A percentile compares a stretch with the other conserved stretches of the same genome.
Evolutionary conservation across 2,888 invertebrate species (phyloP).

Genomic region (Stenoptilia bipunctidactyla): DNA sequence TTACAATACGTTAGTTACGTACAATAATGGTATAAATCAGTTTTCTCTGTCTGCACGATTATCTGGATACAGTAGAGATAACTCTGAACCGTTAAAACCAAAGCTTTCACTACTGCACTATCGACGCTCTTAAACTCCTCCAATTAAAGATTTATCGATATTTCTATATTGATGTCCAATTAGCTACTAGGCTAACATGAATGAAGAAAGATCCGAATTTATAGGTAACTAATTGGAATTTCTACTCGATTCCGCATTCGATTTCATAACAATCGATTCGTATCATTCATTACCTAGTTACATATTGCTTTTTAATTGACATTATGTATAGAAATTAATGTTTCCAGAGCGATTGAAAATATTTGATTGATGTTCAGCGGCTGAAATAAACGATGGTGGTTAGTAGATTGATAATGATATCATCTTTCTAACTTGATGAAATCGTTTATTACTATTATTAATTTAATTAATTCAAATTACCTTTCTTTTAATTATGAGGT

Average conservation of each 20-base stretch:
- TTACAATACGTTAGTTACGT: too few species aligned
- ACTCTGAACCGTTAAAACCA: too few species aligned
- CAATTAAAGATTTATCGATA: conserved; percentile 6
- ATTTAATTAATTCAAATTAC: conserved; percentile 15
- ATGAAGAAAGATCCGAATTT: too few species aligned
- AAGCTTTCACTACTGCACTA: too few species aligned
- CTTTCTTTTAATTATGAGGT: background rate
- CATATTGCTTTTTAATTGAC: conserved; percentile 3
- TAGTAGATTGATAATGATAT: conserved; percentile 62
- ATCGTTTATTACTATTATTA: conserved; percentile 42
- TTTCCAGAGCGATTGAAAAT: conserved; percentile 23
- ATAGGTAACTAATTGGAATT: too few species aligned
- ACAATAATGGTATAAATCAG: too few species aligned
- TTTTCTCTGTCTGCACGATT: too few species aligned
- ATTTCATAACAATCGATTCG: too few species aligned
- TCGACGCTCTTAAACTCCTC: too few species aligned
- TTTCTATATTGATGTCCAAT: conserved; percentile 7
- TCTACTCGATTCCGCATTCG: too few species aligned
- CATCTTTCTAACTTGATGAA: conserved; percentile 42
- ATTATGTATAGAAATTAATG: conserved; percentile 12
- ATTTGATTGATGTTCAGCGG: conserved; percentile 20
- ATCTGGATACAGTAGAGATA: too few species aligned
- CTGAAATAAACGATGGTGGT: conserved; percentile 15
- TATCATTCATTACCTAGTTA: conserved; percentile 2
- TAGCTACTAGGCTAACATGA: too few species aligned